Evolutionary conservation across 1,140 invertebrate genomes (phyloP), one percentile per base, ranked within the genome.

Genomic region (Scaptomyza montana): DNA sequence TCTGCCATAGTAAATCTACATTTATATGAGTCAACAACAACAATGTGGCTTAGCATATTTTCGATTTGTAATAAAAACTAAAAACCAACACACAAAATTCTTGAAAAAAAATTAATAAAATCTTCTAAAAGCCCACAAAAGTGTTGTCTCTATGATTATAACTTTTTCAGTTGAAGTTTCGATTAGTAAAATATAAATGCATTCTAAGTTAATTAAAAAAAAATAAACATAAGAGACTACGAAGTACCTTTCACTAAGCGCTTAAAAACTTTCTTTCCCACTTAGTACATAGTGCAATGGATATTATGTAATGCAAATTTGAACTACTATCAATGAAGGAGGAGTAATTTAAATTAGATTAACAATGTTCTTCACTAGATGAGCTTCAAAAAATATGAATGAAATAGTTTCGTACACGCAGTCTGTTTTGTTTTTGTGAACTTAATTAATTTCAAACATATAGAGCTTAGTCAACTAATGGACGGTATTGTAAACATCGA

Each of bases 91-190:
- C 41, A 75, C 50, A 65, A 80, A 80, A 68, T 73, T 78, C 53
- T 55, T 19, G 47, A 80, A 81, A 77, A 86, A 72, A 59, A 71
- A 76, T 77, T 64, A 75, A 79, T 47, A 84, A 84, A 82, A 59
- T 70, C 61, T 80, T 81, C 78, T 71, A 78, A 82, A 80, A 82
- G 81, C 74, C 78, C 16, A 66, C 33, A 45, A 25, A 36, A 53
- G 10, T 25, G 47, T 10, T 33, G 8, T 1, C 0, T 16, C 16
- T 16, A 16, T 16, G 16, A 16, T 16, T 16, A 16, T 16, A 16
- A 16, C 16, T 16, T 16, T 16, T 16, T 16, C 16, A 16, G 16
- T 16, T 16, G 16, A 16, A 16, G 1, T 16, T 16, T 16, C 16
- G 16, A 16, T 16, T 16, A n/a, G n/a, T n/a, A n/a, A n/a, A n/a